Conservation (phyloP, 2,113 vertebrate genomes). For the Chloebia gouldiae region DNA sequence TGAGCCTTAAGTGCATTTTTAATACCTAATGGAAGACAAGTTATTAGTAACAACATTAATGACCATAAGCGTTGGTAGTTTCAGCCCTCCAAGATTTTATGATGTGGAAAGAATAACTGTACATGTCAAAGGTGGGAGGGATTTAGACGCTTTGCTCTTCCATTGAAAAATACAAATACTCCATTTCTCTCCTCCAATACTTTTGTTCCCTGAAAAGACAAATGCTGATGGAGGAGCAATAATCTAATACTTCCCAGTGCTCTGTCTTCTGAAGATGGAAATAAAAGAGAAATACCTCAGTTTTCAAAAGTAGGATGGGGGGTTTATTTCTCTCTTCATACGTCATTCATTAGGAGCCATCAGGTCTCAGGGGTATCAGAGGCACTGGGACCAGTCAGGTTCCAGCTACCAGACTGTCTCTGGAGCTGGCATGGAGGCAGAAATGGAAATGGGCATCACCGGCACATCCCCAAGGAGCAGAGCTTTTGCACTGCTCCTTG, state of each 20-base stretch:
- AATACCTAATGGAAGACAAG: neutral
- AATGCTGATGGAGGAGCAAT: neutral
- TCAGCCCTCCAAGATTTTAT: neutral
- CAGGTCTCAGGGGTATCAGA: neutral
- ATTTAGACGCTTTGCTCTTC: neutral
- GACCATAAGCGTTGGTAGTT: neutral
- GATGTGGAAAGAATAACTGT: neutral
- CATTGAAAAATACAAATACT: neutral
- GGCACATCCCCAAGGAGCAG: neutral
- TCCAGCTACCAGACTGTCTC: neutral
- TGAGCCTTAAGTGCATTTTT: accelerated
- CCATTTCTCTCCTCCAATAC: neutral
- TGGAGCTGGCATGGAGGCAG: accelerated
- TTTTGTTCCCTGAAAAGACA: neutral
- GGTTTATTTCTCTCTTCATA: neutral
- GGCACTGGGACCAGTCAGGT: neutral
- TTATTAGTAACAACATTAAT: neutral
- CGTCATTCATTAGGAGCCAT: neutral
- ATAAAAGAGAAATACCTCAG: neutral
- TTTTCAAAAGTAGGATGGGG: neutral
- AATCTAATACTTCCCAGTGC: neutral
- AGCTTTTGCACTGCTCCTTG: neutral
- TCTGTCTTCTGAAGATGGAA: neutral
- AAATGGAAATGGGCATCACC: neutral
- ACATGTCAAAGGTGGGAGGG: neutral